Evolutionary conservation across 1,140 invertebrate species (phyloP), one percentile per base, ranked within the genome.

Genomic region (Panonychus citri): DNA sequence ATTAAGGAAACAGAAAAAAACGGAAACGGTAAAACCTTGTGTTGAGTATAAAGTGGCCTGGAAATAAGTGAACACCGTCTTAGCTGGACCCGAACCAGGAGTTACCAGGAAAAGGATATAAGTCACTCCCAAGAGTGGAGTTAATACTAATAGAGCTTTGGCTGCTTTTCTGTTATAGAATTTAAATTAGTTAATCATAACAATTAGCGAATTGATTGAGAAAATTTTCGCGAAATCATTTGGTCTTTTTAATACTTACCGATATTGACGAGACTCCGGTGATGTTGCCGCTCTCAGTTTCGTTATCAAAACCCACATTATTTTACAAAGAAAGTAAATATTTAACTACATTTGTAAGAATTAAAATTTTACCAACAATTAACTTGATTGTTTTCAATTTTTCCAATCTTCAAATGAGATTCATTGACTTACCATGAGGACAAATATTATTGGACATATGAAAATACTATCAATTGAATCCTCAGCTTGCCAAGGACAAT

Each of bases 301-400:
- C 10, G 86, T 91, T 62, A 93, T 88, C 48, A 93, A 72, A 24
- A 91, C 85, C 83, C 85, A 87, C 81, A 94, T 89, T 62, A 94
- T 90, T 69, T 81, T 80, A 62, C 80, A 73, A 28, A 93, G 77
- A 69, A 93, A 91, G 54, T 88, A 73, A 1, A 87, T 75, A 67
- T 94, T 94, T 30, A 85, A 70, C 53, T 80, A 75, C n/a, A n/a
- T n/a, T 3, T 86, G 76, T 48, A 63, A 66, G 59, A 63, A 39
- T 10, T 39, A 40, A 40, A 40, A 17, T 40, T 40, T 40, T 17
- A 7, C 13, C 13, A 13, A 40, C 3, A 40, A 40, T 40, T 40
- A 17, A 7, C 17, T 39, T 10, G 17, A 39, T 39, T 39, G 37
- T 10, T 39, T 39, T 7, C 7, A 39, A 39, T 10, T 10, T 39